These are phyloP conservation scores for Vulpes ferrilata DNA, from an alignment of 2,113 vertebrate species.

Conservation along the genomic window DNA sequence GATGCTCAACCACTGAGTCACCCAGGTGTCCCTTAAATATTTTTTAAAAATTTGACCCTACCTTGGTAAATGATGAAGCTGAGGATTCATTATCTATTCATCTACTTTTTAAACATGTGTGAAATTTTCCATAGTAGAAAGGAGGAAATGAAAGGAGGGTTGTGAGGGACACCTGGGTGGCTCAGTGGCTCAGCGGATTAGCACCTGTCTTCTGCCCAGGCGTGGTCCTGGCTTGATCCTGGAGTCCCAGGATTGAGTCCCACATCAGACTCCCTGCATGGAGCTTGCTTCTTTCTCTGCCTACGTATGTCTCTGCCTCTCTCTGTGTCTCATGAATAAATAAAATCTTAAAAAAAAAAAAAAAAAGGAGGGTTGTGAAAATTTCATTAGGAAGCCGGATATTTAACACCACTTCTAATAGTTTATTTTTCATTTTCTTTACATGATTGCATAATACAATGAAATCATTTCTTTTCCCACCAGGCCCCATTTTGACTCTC, in stretches of 20 bases:
- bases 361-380: neutral
- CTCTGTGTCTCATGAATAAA: too few species aligned
- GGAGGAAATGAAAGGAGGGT: neutral
- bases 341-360: neutral
- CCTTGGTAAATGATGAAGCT: neutral
- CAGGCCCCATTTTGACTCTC: neutral
- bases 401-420: neutral
- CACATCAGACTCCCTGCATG: too few species aligned
- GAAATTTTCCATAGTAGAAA: slow-evolving; percentile 10
- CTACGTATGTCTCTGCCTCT: too few species aligned
- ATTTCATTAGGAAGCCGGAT: slow-evolving; percentile 24
- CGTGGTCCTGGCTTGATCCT: too few species aligned
- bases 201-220: too few species aligned
- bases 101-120: neutral
- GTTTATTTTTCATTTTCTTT: slow-evolving; percentile 1
- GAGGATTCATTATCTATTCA: neutral
- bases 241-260: too few species aligned
- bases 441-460: neutral
- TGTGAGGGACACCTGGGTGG: too few species aligned
- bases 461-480: neutral
- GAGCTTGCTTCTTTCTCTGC: too few species aligned
- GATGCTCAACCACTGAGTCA: too few species aligned
- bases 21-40: too few species aligned
- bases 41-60: neutral
- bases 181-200: too few species aligned